A percentile compares a stretch with the other conserved stretches of the same genome.
These are phyloP conservation scores for Callimorpha dominula DNA, from an alignment of 2,888 invertebrate species.

Conservation along the genomic window DNA sequence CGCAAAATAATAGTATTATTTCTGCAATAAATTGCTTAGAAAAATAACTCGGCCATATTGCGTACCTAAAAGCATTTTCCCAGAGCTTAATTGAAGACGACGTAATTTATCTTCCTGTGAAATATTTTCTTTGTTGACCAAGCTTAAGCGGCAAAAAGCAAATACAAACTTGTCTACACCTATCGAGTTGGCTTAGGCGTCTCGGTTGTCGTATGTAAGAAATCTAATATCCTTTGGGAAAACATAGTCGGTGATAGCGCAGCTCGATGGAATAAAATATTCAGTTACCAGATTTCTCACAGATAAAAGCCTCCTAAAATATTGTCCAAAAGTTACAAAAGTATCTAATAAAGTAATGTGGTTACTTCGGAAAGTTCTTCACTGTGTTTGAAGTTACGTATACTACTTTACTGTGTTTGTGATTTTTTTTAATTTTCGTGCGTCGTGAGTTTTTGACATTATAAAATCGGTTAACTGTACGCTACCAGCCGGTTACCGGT, in stretches of 20 bases:
- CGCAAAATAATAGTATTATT: constrained; percentile 6
- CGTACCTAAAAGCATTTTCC: constrained; percentile 51
- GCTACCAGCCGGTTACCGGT: no score
- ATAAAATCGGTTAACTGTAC: no score
- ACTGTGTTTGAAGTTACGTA: constrained; percentile 16
- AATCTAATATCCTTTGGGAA: constrained; percentile 75
- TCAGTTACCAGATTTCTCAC: constrained; percentile 61
- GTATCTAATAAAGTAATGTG: constrained; percentile 32
- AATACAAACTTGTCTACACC: constrained; percentile 60
- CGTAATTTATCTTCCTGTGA: constrained; percentile 50
- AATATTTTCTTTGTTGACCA: constrained; percentile 42
- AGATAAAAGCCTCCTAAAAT: constrained; percentile 56
- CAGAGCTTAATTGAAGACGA: constrained; percentile 51
- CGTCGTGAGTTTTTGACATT: no score
- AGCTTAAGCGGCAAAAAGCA: constrained; percentile 44
- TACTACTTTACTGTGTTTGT: not conserved
- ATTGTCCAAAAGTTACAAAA: constrained; percentile 42
- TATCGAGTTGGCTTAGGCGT: constrained; percentile 51
- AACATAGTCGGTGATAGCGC: constrained; percentile 67
- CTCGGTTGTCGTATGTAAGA: constrained; percentile 58
- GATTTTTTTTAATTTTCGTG: not conserved
- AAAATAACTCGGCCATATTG: constrained; percentile 37
- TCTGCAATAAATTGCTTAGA: constrained; percentile 29
- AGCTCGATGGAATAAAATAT: constrained; percentile 71
- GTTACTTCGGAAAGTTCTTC: constrained; percentile 19